Evolutionary conservation across 1,140 invertebrate species (phyloP).

Genomic region (Wiebesia pumilae): DNA sequence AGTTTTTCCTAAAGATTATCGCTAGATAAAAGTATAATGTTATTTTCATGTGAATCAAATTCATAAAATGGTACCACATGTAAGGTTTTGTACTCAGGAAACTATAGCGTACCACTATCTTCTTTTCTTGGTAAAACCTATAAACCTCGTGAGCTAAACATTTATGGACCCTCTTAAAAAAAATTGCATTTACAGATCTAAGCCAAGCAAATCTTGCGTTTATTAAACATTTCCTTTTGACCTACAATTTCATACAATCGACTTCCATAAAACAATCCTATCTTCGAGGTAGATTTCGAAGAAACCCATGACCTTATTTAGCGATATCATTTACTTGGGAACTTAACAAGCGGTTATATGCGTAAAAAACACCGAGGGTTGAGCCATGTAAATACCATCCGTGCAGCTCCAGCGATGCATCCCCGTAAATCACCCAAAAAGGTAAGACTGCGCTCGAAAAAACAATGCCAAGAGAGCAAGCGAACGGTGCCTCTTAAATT

Average conservation of each 20-base stretch:
- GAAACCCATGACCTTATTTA: not conserved
- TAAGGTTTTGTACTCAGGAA: too few relatives aligned
- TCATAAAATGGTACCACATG: too few relatives aligned
- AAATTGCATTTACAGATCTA: not conserved
- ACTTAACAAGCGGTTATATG: not conserved
- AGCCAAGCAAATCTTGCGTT: not conserved
- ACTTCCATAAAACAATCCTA: not conserved
- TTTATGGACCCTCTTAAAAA: not conserved
- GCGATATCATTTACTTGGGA: not conserved
- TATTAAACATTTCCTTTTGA: not conserved
- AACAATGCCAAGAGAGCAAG: not conserved
- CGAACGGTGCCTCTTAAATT: conserved; percentile 31
- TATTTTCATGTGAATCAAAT: too few relatives aligned
- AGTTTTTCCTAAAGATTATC: too few relatives aligned
- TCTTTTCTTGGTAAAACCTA: not conserved
- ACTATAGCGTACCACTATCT: too few relatives aligned
- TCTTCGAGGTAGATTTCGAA: not conserved
- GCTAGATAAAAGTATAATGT: too few relatives aligned
- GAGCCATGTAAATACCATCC: not conserved
- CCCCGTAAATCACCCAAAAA: not conserved
- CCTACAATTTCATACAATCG: not conserved
- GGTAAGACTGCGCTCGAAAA: not conserved
- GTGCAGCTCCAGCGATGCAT: not conserved
- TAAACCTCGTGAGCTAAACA: not conserved
- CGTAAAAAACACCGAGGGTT: not conserved